Evolutionary conservation across 2,888 invertebrate species (phyloP), one percentile per base, ranked within the genome.

Genomic region (Lysandra bellargus): DNA sequence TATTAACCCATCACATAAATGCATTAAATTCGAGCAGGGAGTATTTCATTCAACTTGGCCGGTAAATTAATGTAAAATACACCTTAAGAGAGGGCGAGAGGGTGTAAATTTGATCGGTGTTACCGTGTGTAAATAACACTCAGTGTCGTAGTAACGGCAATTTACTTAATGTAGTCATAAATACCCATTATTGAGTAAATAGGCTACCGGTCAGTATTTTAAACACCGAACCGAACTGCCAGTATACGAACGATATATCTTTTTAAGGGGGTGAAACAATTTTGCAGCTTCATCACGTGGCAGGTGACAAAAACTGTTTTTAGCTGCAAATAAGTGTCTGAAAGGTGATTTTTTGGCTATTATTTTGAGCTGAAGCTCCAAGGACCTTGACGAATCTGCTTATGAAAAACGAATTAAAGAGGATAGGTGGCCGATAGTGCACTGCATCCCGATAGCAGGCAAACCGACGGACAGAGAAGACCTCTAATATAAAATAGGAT

Each of bases 151-250:
- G 14, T n/a, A 53, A 78, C 69, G 33, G 49, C 78, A 78, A 78
- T 78, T 78, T 78, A 78, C 78, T 78, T 78, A 78, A 78, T 78
- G 78, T 78, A 78, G 69, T 78, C 78, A 72, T 78, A 78, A 78
- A 78, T 78, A 69, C 72, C 72, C 78, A 78, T 78, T 78, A 78
- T 57, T 72, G 78, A 69, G 78, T 78, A 72, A 78, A 78, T 72
- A 72, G 69, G 78, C 69, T 53, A 44, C 78, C 69, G 78, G 72
- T 73, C 78, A 78, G 78, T 78, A 78, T 78, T 78, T 78, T 78
- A 72, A 78, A 78, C 69, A 44, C n/a, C 74, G 74, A 72, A 30
- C 37, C 72, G 17, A 73, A 74, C 74, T 74, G 74, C 74, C 74
- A 74, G 12, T n/a, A 4, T 12, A 9, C 40, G n/a, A 72, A 9